Conservation (phyloP, 2,113 vertebrate genomes). For the Leptosomus discolor region DNA sequence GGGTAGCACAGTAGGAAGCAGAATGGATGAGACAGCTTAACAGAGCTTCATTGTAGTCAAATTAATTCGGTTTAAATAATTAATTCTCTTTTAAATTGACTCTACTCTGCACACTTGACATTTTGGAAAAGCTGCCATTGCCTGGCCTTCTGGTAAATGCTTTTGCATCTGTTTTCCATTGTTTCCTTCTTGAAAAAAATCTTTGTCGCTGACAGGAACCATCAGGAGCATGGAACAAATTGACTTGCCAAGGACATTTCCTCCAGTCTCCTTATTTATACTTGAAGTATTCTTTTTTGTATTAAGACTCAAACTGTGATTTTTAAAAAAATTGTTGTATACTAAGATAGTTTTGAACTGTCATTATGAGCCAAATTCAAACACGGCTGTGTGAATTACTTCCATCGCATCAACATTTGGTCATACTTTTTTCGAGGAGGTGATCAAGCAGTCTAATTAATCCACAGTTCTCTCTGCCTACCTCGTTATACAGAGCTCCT, state of each 20-base stretch:
- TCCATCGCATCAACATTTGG: neutral
- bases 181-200: slow-evolving; percentile 59
- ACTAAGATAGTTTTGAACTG: neutral
- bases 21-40: slow-evolving; percentile 10
- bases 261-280: slow-evolving; percentile 36
- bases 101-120: neutral
- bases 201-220: slow-evolving; percentile 50
- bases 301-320: neutral
- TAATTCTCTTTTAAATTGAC: slow-evolving; percentile 50
- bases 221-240: slow-evolving; percentile 46
- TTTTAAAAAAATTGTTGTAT: neutral
- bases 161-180: slow-evolving; percentile 74
- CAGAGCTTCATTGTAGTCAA: slow-evolving; percentile 16
- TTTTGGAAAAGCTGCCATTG: slow-evolving; percentile 46
- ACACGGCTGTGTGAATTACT: neutral
- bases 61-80: slow-evolving; percentile 58
- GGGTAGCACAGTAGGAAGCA: neutral
- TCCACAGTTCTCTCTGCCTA: neutral
- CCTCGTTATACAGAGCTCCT: neutral
- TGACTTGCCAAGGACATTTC: slow-evolving; percentile 63
- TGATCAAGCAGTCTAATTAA: neutral
- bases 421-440: neutral
- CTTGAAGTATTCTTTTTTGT: neutral
- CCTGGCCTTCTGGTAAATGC: slow-evolving; percentile 16
- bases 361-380: neutral